phyloP scores from a whole-genome alignment of 1,140 invertebrate genomes.

The Pogonomyrmex californicus region DNA sequence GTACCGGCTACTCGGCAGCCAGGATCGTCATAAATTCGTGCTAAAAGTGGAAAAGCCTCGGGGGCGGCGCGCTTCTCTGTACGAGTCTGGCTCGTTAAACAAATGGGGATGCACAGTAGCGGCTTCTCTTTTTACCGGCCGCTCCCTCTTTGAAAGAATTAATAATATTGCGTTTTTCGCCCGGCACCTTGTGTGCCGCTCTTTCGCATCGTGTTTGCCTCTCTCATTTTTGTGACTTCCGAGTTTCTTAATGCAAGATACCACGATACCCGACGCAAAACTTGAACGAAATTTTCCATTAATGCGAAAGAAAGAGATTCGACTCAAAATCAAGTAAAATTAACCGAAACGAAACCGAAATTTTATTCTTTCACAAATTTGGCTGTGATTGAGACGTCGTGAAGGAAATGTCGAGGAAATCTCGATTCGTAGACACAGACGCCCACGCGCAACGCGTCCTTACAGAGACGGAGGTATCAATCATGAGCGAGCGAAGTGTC shows the following conservation, averaged over 20 bases:
- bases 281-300: not conserved
- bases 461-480: slow-evolving; percentile 35
- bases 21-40: slow-evolving; percentile 74
- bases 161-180: slow-evolving; percentile 35
- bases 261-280: not conserved
- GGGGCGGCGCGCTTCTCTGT: slow-evolving; percentile 25
- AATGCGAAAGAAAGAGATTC: not conserved
- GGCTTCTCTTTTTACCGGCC: slow-evolving; percentile 40
- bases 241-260: not conserved
- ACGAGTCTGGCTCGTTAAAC: slow-evolving; percentile 55
- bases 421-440: not conserved
- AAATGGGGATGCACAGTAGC: slow-evolving; percentile 48
- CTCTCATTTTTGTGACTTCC: not conserved
- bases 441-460: not conserved
- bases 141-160: slow-evolving; percentile 22
- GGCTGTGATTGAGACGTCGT: not conserved
- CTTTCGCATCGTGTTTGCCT: not conserved
- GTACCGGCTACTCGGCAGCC: slow-evolving; percentile 51
- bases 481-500: slow-evolving; percentile 39
- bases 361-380: not conserved
- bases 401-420: slow-evolving; percentile 1
- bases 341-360: no score
- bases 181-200: not conserved
- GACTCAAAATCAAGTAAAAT: not conserved
- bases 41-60: slow-evolving; percentile 73